Conservation (phyloP, 2,113 vertebrate genomes). For the Pipa parva region DNA sequence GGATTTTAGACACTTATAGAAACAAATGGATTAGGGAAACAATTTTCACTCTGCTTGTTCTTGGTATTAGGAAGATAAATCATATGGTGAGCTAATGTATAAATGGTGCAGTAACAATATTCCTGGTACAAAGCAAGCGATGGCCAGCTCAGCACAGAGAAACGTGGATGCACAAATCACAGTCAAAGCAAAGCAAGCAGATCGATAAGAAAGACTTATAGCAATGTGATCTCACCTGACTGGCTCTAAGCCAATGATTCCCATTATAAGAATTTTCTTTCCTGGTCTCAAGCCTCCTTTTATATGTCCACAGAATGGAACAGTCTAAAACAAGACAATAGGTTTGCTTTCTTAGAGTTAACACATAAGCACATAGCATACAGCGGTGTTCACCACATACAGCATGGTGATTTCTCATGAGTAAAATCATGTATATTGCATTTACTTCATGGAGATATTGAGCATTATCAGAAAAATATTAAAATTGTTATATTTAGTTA, state of each 20-base stretch:
- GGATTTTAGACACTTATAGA: too few species aligned
- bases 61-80: too few species aligned
- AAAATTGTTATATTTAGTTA: too few species aligned
- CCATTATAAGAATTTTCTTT: conserved; percentile 97
- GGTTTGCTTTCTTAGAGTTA: neutral
- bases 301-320: conserved; percentile 94
- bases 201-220: neutral
- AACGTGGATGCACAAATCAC: neutral
- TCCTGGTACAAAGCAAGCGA: neutral
- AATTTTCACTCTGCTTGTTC: too few species aligned
- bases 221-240: conserved; percentile 71
- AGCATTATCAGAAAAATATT: too few species aligned
- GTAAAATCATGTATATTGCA: too few species aligned
- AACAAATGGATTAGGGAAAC: too few species aligned
- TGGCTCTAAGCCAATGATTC: conserved; percentile 90
- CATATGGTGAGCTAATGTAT: too few species aligned
- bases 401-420: too few species aligned
- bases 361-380: neutral
- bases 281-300: conserved; percentile 94
- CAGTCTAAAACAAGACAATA: conserved; percentile 71
- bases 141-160: neutral
- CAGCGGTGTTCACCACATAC: too few species aligned
- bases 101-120: too few species aligned
- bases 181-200: neutral
- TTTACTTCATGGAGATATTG: too few species aligned